These are phyloP conservation scores for Melieria omissa DNA, from an alignment of 2,888 invertebrate species.

Conservation along the genomic window DNA sequence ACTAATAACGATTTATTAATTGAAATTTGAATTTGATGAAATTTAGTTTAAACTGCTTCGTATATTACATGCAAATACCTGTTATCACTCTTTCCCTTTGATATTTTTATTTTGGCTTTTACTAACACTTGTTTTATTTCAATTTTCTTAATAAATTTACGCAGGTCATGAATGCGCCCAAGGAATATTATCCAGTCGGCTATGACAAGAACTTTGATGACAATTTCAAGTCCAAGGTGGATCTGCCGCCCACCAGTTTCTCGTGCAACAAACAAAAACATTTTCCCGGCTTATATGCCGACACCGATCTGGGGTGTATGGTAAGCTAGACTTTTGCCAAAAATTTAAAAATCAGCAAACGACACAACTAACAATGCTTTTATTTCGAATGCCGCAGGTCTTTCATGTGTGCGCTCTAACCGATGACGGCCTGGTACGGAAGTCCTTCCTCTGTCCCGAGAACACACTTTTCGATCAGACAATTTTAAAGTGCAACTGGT, in stretches of 20 bases:
- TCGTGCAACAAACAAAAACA: slow-evolving; percentile 90
- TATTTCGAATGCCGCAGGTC: slow-evolving; percentile 71
- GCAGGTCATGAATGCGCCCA: slow-evolving; percentile 89
- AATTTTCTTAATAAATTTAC: neutral
- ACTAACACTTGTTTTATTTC: too few relatives aligned
- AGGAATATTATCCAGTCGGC: slow-evolving; percentile 87
- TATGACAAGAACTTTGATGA: slow-evolving; percentile 92
- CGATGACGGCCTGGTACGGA: slow-evolving; percentile 89
- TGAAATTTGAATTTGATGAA: neutral
- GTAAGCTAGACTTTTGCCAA: slow-evolving; percentile 67
- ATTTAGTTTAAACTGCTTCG: neutral
- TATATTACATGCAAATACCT: too few relatives aligned
- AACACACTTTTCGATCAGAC: slow-evolving; percentile 92
- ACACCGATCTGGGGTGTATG: slow-evolving; percentile 90
- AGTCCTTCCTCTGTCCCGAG: slow-evolving; percentile 91
- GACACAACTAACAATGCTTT: too few relatives aligned
- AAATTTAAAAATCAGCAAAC: neutral
- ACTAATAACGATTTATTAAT: too few relatives aligned
- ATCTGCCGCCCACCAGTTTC: slow-evolving; percentile 84
- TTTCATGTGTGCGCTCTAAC: slow-evolving; percentile 92
- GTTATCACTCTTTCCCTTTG: neutral
- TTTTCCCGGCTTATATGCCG: slow-evolving; percentile 89
- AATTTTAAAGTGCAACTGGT: slow-evolving; percentile 92
- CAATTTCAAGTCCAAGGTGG: slow-evolving; percentile 85
- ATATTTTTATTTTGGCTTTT: too few relatives aligned